Evolutionary conservation across 2,888 invertebrate genomes (phyloP).

Genomic region (Thysanoteuthis rhombus): DNA sequence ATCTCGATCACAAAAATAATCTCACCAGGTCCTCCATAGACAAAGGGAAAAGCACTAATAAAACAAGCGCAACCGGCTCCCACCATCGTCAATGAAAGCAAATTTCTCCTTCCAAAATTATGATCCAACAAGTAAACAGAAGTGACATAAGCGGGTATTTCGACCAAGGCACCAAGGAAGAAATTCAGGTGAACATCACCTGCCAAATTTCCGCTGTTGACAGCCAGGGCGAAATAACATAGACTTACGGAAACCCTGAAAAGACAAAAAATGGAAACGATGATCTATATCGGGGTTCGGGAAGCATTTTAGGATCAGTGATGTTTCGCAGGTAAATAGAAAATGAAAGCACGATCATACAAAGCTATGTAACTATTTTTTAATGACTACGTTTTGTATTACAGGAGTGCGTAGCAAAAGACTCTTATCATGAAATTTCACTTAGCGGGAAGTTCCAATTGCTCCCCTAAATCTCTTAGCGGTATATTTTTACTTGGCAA

Average conservation of each 20-base stretch:
- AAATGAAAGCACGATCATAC: too few relatives aligned
- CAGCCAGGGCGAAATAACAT: conserved; percentile 54
- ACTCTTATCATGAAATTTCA: too few relatives aligned
- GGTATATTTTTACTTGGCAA: too few relatives aligned
- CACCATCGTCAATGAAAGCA: neutral
- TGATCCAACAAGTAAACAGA: neutral
- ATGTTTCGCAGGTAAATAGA: too few relatives aligned
- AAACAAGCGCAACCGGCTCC: neutral
- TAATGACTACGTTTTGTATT: too few relatives aligned
- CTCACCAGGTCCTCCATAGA: neutral
- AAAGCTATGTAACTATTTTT: too few relatives aligned
- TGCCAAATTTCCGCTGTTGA: conserved; percentile 49
- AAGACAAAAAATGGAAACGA: neutral
- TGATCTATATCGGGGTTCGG: too few relatives aligned
- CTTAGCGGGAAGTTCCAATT: too few relatives aligned
- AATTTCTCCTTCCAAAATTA: neutral
- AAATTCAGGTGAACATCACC: conserved; percentile 54
- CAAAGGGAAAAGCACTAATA: neutral
- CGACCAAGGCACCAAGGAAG: conserved; percentile 47
- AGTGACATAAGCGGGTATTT: conserved; percentile 39
- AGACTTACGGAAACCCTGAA: conserved; percentile 52
- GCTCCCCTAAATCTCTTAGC: too few relatives aligned
- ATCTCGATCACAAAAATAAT: neutral
- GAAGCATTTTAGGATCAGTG: too few relatives aligned
- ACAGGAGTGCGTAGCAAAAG: too few relatives aligned